Conservation (phyloP, 2,113 vertebrate species). For the Corydoras maculifer region DNA sequence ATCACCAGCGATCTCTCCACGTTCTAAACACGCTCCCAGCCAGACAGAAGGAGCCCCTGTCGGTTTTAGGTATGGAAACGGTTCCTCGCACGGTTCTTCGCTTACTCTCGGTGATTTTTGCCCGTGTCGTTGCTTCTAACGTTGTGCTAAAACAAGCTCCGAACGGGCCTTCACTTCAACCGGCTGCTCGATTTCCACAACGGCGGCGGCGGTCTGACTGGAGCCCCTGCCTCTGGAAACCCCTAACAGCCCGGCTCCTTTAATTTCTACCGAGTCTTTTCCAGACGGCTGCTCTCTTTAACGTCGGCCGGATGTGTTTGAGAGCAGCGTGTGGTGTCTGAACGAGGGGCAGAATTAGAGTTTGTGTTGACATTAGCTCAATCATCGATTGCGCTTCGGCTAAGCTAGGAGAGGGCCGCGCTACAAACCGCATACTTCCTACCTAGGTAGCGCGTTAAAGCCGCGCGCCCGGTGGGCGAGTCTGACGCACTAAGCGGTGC, state of each 20-base stretch:
- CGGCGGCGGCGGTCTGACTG: not conserved
- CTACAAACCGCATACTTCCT: not conserved
- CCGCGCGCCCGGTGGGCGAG: not conserved
- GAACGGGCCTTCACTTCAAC: not conserved
- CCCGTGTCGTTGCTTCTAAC: conserved; percentile 18
- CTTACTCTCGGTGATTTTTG: not conserved
- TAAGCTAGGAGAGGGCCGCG: not conserved
- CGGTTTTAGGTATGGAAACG: not conserved
- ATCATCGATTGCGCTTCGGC: conserved; percentile 22
- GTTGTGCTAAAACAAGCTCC: not conserved
- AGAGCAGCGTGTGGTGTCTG: not conserved
- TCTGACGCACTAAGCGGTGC: not conserved
- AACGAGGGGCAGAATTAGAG: not conserved
- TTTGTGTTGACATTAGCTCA: conserved; percentile 42
- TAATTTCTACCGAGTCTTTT: too few relatives aligned
- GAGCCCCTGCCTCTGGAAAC: too few relatives aligned
- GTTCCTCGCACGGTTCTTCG: not conserved
- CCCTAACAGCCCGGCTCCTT: too few relatives aligned
- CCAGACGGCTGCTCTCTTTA: not conserved
- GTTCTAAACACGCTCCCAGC: not conserved
- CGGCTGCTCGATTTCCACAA: conserved; percentile 19
- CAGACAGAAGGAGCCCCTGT: not conserved
- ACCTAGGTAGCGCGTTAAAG: conserved; percentile 5
- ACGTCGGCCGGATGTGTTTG: not conserved
- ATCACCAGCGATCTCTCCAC: conserved; percentile 13